Evolutionary conservation across 2,797 vertebrate genomes (phyloP).

Genomic region (Etheostoma perlongum): DNA sequence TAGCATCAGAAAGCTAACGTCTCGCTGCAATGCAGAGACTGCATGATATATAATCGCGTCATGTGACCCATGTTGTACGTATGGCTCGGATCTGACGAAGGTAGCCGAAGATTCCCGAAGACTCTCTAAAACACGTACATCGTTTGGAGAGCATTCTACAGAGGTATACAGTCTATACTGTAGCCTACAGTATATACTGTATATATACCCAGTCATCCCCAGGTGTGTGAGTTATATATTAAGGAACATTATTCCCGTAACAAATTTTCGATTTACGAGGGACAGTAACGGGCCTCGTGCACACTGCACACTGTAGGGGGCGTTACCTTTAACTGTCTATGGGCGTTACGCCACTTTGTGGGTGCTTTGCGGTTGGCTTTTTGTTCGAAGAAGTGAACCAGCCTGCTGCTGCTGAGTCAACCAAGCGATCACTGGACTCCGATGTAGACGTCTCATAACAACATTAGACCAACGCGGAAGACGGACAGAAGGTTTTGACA

Average conservation of each 20-base stretch:
- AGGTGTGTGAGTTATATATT: neutral
- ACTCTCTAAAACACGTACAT: too few species aligned
- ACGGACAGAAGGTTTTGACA: slow-evolving; percentile 7
- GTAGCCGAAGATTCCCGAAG: slow-evolving; percentile 35
- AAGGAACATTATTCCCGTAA: neutral
- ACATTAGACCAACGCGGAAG: neutral
- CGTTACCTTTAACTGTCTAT: neutral
- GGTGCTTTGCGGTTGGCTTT: neutral
- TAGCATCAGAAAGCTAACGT: slow-evolving; percentile 38
- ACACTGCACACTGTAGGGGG: slow-evolving; percentile 5
- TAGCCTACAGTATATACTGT: too few species aligned
- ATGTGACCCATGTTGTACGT: slow-evolving; percentile 43
- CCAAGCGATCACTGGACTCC: too few species aligned
- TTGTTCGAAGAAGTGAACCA: slow-evolving; percentile 10
- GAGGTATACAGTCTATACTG: too few species aligned
- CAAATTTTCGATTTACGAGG: neutral
- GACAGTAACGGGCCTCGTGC: neutral
- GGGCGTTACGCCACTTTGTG: neutral
- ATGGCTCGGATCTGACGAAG: neutral
- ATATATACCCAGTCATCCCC: neutral
- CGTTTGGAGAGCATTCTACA: too few species aligned
- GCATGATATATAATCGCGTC: slow-evolving; percentile 27
- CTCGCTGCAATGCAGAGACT: slow-evolving; percentile 21
- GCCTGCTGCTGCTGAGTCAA: neutral
- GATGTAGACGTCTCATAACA: neutral